phyloP scores from a whole-genome alignment of 2,113 vertebrate species.

The Coturnix japonica region DNA sequence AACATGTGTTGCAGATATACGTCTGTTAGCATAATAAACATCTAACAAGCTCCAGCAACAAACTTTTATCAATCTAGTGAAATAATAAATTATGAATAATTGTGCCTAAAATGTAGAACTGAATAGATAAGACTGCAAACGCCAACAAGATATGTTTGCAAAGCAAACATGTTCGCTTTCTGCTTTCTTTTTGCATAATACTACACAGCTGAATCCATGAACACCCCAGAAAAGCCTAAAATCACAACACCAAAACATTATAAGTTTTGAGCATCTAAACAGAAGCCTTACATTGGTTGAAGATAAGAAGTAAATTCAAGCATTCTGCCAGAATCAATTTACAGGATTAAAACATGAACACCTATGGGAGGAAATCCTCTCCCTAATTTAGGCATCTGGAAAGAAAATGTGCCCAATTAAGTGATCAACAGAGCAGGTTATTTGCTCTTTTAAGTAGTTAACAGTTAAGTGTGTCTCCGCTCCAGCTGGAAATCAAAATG shows the following conservation, averaged over 20 bases:
- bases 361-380: background rate
- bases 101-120: background rate
- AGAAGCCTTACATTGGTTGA: background rate
- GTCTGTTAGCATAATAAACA: background rate
- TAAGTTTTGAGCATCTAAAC: background rate
- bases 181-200: background rate
- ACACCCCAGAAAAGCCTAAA: background rate
- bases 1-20: background rate
- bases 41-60: background rate
- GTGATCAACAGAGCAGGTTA: background rate
- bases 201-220: background rate
- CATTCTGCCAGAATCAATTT: background rate
- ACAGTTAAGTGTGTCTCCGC: background rate
- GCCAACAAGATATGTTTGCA: background rate
- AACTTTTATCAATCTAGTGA: background rate
- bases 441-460: rapidly evolving
- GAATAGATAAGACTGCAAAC: background rate
- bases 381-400: background rate
- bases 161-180: background rate
- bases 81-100: background rate
- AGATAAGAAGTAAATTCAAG: background rate
- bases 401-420: background rate
- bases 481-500: background rate
- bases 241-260: background rate
- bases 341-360: background rate